phyloP scores from a whole-genome alignment of 2,888 invertebrate genomes.

The Mimumesa dahlbomi region DNA sequence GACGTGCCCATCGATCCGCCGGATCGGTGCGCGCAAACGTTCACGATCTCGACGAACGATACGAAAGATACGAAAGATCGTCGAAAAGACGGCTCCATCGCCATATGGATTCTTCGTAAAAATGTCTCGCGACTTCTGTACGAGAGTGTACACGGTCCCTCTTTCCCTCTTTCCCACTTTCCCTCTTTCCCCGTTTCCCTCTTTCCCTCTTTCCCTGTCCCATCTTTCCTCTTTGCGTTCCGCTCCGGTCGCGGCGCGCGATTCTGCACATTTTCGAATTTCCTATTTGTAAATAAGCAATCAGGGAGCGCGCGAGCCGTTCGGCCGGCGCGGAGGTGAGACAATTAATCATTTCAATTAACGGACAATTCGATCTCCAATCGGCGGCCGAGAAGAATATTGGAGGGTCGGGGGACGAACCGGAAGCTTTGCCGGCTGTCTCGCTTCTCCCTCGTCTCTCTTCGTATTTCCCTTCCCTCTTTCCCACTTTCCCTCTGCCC shows the following conservation, averaged over 20 bases:
- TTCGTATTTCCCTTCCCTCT: constrained; percentile 16
- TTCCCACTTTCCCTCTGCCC: constrained; percentile 13
- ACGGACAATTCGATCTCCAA: constrained; percentile 78
- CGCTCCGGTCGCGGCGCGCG: constrained; percentile 55
- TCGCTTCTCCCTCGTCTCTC: constrained; percentile 7
- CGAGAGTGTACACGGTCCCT: constrained; percentile 1
- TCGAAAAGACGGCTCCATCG: too few relatives aligned
- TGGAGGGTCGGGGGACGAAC: constrained; percentile 72
- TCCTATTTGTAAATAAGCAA: constrained; percentile 81
- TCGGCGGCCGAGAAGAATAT: constrained; percentile 77
- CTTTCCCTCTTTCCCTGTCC: constrained; percentile 12
- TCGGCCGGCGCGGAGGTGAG: constrained; percentile 73
- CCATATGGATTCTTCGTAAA: too few relatives aligned
- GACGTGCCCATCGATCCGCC: not conserved
- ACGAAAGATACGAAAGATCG: too few relatives aligned
- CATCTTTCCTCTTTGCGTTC: constrained; percentile 24
- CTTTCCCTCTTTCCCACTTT: constrained; percentile 13
- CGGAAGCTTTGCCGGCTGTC: constrained; percentile 65
- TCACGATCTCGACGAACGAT: too few relatives aligned
- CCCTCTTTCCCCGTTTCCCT: constrained; percentile 11
- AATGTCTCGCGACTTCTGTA: too few relatives aligned
- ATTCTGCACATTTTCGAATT: constrained; percentile 80
- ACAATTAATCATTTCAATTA: constrained; percentile 81
- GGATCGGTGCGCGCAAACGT: not conserved
- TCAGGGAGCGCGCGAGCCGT: constrained; percentile 67